These are phyloP conservation scores for Pelosia muscerda DNA, from an alignment of 2,888 invertebrate species.

Conservation along the genomic window DNA sequence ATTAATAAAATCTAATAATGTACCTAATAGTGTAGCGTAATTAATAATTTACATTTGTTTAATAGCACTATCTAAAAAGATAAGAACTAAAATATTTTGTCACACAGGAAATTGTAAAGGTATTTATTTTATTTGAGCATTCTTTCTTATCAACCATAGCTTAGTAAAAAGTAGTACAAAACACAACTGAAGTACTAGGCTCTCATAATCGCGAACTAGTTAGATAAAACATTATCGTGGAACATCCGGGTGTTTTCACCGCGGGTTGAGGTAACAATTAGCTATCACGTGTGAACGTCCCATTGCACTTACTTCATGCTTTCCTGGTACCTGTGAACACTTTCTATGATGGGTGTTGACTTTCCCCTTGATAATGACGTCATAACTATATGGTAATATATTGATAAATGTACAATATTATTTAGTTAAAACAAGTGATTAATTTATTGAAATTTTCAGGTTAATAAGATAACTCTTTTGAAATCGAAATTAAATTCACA, in stretches of 20 bases:
- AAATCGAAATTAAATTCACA: no score
- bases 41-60: slow-evolving; percentile 15
- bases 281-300: slow-evolving; percentile 74
- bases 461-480: no score
- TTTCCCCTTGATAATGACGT: slow-evolving; percentile 41
- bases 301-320: slow-evolving; percentile 64
- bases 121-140: no score
- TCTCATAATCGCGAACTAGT: slow-evolving; percentile 60
- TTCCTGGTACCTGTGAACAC: slow-evolving; percentile 71
- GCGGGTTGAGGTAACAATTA: slow-evolving; percentile 69
- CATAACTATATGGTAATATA: slow-evolving; percentile 23
- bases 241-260: slow-evolving; percentile 82
- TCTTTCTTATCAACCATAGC: slow-evolving; percentile 14
- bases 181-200: slow-evolving; percentile 55
- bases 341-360: slow-evolving; percentile 62
- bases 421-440: no score
- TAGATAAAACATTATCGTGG: slow-evolving; percentile 74
- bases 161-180: slow-evolving; percentile 51
- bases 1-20: slow-evolving; percentile 18
- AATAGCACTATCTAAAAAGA: slow-evolving; percentile 14
- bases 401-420: not conserved
- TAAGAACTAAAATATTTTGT: slow-evolving; percentile 14
- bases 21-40: slow-evolving; percentile 1
- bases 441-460: no score
- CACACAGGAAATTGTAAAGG: slow-evolving; percentile 14